Evolutionary conservation across 2,797 vertebrate species (phyloP), one percentile per base, ranked within the genome.

Genomic region (Danio tinwini): DNA sequence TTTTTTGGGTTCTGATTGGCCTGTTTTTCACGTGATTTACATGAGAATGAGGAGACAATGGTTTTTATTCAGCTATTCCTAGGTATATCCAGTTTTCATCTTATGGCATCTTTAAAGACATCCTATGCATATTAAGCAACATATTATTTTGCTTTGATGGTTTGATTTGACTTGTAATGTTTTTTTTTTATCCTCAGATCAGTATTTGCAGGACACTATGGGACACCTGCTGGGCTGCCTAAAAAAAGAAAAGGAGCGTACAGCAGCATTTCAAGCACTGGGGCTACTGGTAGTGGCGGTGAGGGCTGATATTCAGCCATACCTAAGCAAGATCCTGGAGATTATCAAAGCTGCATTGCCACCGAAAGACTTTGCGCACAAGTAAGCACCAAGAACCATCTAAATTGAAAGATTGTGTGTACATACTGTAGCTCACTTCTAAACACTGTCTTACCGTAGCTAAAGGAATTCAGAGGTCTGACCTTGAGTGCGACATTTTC

Each of bases 301-400:
- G 77, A 93, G 96, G 71, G 91, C 94, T 0, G 97, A 99, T 82
- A 98, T 99, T 88, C 96, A 98, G 81, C 94, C 95, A 5, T 98
- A 98, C 85, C 92, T 99, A 76, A 91, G 94, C 7, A 98, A 96
- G 85, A 96, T 99, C 84, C 94, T 99, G 21, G 98, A 99, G 90
- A 98, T 98, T 85, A 97, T 99, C 87, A 97, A 98, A 90, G 95
- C 96, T 37, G 98, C 98, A 11, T 92, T 99, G 78, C 98, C 98
- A 12, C 96, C 96, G 0, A 99, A 99, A 88, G 98, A 99, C 87
- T 98, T 99, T 78, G 97, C 97, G 59, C 98, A 99, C 88, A 99
- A 99, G 98, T 99, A 85, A 95, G 95, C 74, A 21, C 4, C 12
- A 2, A 17, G 4, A 52, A 55, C n/a, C 9, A 50, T 29, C 29